Percentiles rank a stretch among this genome's conserved stretches.
phyloP scores from a whole-genome alignment of 2,113 vertebrate genomes.

The Anguilla japonica region DNA sequence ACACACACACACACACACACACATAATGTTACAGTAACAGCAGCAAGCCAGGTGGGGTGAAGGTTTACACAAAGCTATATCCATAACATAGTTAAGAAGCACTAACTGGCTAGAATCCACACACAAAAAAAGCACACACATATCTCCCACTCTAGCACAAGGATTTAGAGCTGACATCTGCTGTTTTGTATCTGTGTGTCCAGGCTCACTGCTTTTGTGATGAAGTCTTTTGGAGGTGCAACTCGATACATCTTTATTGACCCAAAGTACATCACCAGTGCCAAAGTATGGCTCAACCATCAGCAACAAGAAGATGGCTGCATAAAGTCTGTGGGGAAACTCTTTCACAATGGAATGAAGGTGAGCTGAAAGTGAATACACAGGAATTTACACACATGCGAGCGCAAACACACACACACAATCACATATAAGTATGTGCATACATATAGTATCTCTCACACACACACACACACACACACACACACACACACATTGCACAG shows the following conservation, averaged over 20 bases:
- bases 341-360: conserved; percentile 67
- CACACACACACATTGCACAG: background rate
- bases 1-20: no score
- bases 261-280: conserved; percentile 30
- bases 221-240: conserved; percentile 69
- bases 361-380: no score
- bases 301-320: conserved; percentile 71
- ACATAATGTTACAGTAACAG: no score
- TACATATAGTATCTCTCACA: no score
- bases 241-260: conserved; percentile 65
- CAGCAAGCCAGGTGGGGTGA: no score
- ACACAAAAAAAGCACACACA: no score
- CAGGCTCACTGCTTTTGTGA: conserved; percentile 81
- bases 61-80: no score
- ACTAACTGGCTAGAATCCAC: no score
- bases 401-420: no score
- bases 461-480: background rate
- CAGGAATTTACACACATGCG: no score
- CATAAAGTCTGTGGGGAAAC: conserved; percentile 66
- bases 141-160: background rate
- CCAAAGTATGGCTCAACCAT: conserved; percentile 64
- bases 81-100: no score
- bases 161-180: background rate
- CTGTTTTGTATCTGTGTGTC: background rate
- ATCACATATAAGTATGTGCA: no score